A percentile compares a stretch with the other conserved stretches of the same genome.
Conservation (phyloP, 2,888 invertebrate species). For the Orchesellides sinensis region DNA sequence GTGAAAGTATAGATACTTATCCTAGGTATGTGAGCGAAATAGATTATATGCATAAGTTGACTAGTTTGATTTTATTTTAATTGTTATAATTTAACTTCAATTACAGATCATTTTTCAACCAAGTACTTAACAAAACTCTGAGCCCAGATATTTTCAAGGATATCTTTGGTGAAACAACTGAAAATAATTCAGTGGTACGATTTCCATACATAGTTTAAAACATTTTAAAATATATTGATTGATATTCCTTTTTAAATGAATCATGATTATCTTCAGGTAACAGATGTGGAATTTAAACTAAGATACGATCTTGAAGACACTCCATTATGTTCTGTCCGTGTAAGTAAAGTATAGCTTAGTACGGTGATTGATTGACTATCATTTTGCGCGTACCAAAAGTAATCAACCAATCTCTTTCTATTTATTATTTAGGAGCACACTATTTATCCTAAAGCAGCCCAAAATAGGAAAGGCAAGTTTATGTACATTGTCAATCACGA, state of each 20-base stretch:
- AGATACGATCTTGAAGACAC: conserved; percentile 56
- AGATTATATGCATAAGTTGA: not conserved
- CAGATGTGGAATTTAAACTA: conserved; percentile 43
- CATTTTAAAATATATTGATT: not conserved
- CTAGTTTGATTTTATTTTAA: not conserved
- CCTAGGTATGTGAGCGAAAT: conserved; percentile 66
- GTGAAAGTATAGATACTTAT: conserved; percentile 67
- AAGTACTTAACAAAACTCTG: conserved; percentile 66
- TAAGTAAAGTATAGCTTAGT: conserved; percentile 24
- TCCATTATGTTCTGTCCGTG: conserved; percentile 65
- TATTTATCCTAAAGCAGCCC: conserved; percentile 82
- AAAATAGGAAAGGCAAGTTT: conserved; percentile 83
- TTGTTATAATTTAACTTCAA: not conserved
- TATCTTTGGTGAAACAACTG: conserved; percentile 71
- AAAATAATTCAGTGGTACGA: conserved; percentile 60
- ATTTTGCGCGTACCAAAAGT: not conserved
- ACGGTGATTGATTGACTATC: too few species aligned
- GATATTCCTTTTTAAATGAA: not conserved
- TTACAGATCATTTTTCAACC: conserved; percentile 66
- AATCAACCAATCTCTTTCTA: not conserved
- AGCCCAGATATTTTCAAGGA: conserved; percentile 69
- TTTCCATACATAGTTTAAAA: not conserved
- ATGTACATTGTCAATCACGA: conserved; percentile 84
- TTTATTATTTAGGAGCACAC: conserved; percentile 77
- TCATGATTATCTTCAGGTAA: conserved; percentile 27